phyloP scores from a whole-genome alignment of 37 sponge, comb jelly and placozoan species.

The Cladorhizidae sp. region DNA sequence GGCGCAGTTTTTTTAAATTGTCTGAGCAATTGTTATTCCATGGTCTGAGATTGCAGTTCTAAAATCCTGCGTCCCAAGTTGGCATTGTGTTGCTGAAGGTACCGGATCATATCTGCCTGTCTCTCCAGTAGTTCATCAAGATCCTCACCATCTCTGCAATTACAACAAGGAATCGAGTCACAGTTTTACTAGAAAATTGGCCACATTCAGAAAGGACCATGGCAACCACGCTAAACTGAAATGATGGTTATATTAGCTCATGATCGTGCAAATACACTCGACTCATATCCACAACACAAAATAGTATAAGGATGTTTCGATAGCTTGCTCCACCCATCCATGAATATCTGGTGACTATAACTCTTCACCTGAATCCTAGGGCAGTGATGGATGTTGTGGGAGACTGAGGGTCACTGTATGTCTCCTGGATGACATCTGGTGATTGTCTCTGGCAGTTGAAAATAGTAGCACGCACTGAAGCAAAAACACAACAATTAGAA shows the following conservation, averaged over 20 bases:
- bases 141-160: constrained; percentile 74
- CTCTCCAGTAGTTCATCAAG: constrained; percentile 85
- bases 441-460: constrained; percentile 46
- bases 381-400: constrained; percentile 44
- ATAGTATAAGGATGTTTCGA: background rate
- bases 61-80: constrained; percentile 83
- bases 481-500: background rate
- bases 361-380: constrained; percentile 72
- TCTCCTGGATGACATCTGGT: constrained; percentile 69
- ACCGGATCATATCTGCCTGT: constrained; percentile 96
- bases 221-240: no score
- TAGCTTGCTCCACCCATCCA: no score
- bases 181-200: no score
- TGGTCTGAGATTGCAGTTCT: constrained; percentile 57
- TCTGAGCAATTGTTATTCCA: constrained; percentile 22
- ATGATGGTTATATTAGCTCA: no score
- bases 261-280: no score
- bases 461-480: constrained; percentile 39
- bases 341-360: no score
- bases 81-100: constrained; percentile 94
- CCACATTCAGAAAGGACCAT: no score
- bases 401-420: constrained; percentile 16
- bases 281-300: constrained; percentile 1
- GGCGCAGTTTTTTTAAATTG: no score
- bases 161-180: no score